A percentile compares a stretch with the other conserved stretches of the same genome.
phyloP scores from a whole-genome alignment of 2,888 invertebrate species.

The Watsonalla binaria region DNA sequence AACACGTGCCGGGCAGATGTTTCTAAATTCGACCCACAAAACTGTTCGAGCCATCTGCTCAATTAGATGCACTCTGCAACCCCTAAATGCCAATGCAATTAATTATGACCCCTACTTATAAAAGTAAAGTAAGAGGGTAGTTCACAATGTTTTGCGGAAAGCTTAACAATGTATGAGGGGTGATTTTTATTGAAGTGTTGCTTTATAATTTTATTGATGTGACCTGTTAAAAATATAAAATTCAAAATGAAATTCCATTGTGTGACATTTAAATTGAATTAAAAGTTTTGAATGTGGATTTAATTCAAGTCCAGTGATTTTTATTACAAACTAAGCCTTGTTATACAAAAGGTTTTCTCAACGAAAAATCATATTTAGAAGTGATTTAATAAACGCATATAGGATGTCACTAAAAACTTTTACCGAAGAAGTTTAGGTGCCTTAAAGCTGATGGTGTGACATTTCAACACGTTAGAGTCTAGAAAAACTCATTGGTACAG shows the following conservation, averaged over 20 bases:
- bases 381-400: too few species aligned
- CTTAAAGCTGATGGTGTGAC: too few species aligned
- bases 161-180: not conserved
- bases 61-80: slow-evolving; percentile 11
- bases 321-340: too few species aligned
- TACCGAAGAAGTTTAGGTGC: too few species aligned
- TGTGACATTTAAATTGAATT: not conserved
- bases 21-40: slow-evolving; percentile 13
- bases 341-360: too few species aligned
- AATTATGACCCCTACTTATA: slow-evolving; percentile 5
- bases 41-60: slow-evolving; percentile 37
- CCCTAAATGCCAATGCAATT: slow-evolving; percentile 10
- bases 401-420: too few species aligned
- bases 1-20: slow-evolving; percentile 70
- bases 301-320: too few species aligned
- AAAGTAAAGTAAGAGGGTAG: not conserved
- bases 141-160: not conserved
- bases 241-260: not conserved
- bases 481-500: too few species aligned
- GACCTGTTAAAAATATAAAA: not conserved
- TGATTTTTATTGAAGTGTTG: not conserved
- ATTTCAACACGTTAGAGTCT: too few species aligned
- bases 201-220: not conserved
- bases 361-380: too few species aligned
- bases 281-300: too few species aligned